Conservation (phyloP, 1,140 invertebrate species). For the Pseudachorutes palmiensis region DNA sequence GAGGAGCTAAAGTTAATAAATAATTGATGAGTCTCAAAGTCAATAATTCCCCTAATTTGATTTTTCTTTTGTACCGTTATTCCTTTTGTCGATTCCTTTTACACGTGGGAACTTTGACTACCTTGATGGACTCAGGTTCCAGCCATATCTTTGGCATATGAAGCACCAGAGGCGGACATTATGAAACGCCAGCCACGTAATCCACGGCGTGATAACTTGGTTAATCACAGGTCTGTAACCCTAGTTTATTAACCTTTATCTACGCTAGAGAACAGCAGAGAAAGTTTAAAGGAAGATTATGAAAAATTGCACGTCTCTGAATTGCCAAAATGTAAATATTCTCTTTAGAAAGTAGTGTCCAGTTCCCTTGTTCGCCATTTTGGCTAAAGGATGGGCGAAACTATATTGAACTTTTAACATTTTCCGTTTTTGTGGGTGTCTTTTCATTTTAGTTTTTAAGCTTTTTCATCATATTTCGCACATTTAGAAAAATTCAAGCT, state of each 20-base stretch:
- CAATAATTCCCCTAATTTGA: too few species aligned
- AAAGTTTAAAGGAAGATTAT: neutral
- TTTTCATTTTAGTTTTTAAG: neutral
- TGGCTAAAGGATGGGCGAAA: neutral
- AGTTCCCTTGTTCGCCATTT: neutral
- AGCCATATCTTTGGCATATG: slow-evolving; percentile 64
- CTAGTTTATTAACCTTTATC: slow-evolving; percentile 15
- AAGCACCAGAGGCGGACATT: slow-evolving; percentile 91
- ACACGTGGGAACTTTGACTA: neutral
- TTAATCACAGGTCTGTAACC: slow-evolving; percentile 71
- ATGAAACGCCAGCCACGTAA: slow-evolving; percentile 93
- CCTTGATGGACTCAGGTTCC: slow-evolving; percentile 30
- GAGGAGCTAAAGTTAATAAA: neutral
- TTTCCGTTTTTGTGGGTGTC: neutral
- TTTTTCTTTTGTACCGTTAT: neutral
- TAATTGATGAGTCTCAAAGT: neutral
- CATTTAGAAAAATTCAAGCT: neutral
- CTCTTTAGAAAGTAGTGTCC: neutral
- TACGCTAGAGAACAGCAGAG: too few species aligned
- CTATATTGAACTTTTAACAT: neutral
- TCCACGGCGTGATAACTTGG: slow-evolving; percentile 87
- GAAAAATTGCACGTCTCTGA: neutral
- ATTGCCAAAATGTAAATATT: neutral
- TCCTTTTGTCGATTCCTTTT: too few species aligned
- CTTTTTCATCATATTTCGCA: slow-evolving; percentile 1